Evolutionary conservation across 2,113 vertebrate genomes (phyloP), one percentile per base, ranked within the genome.

Genomic region (Lipophrys pholis): DNA sequence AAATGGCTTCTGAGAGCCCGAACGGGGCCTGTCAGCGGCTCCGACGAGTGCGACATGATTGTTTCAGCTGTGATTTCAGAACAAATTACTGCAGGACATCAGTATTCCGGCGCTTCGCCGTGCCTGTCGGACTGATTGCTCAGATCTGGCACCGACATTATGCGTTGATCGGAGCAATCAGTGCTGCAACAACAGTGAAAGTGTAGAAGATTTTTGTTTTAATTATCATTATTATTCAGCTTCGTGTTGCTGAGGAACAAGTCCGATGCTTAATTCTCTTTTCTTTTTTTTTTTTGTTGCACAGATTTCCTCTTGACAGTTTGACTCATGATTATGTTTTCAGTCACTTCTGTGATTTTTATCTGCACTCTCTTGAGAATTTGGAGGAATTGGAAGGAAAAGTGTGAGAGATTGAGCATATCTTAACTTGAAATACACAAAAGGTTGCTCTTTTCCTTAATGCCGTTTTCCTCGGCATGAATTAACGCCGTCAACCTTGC

Each of bases 51-150:
- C 39, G 42, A 45, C 67, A 12, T 49, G 49, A 75, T 64, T 59
- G 36, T 61, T 78, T 81, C 71, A 73, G 57, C 54, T 48, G 51
- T 39, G 2, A 78, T 70, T 76, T 71, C 17, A 71, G 46, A 54
- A 30, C 7, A 51, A 69, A 69, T 71, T 7, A 61, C 64, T 41
- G 12, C 46, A 67, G 43, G 48, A 52, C 67, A 70, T 70, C 51
- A 68, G 48, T 39, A 63, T 78, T 72, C 59, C 53, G 46, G 58
- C 30, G 17, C 30, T 21, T 49, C 10, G 40, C 57, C 15, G 6
- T 0, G 15, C 38, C 52, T 54, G 41, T 43, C 52, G 5, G 11
- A 14, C 46, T 69, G 66, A 87, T 74, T 79, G 71, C 61, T 71
- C 39, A 11, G 7, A 43, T 55, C 70, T 46, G 62, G 30, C 46